A percentile compares a stretch with the other conserved stretches of the same genome.
Conservation (phyloP, 2,113 vertebrate genomes). For the Eulemur macaco region DNA sequence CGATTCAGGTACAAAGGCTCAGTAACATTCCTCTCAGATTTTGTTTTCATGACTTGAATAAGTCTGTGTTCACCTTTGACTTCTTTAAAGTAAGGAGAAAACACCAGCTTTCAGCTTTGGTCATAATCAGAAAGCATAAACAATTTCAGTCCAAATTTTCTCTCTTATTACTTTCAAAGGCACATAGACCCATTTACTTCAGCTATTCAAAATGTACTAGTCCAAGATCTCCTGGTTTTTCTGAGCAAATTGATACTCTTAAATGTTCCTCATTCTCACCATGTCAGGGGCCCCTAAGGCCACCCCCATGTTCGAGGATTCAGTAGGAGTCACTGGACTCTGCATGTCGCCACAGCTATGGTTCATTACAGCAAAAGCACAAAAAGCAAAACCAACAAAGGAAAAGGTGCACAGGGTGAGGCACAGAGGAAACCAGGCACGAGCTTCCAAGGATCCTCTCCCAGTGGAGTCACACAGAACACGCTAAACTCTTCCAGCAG, state of each 20-base stretch:
- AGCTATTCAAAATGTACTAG: background rate
- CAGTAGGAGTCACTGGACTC: background rate
- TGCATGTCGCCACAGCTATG: background rate
- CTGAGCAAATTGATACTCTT: background rate
- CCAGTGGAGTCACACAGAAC: background rate
- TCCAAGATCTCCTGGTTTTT: background rate
- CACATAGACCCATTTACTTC: background rate
- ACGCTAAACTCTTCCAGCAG: background rate
- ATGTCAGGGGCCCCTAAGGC: background rate
- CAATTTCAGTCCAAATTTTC: background rate
- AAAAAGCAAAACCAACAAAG: background rate
- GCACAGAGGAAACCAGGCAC: background rate
- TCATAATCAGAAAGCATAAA: slow-evolving; percentile 11
- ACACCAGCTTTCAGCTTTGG: background rate
- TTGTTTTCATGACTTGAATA: background rate
- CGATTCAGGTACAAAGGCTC: background rate
- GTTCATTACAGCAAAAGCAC: background rate
- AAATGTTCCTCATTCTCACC: background rate
- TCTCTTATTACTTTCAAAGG: background rate
- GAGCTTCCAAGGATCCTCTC: background rate
- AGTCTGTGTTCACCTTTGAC: background rate
- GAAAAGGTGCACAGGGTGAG: too few relatives aligned
- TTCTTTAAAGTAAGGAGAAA: slow-evolving; percentile 9
- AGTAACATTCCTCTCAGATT: background rate
- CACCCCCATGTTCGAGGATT: background rate